Conservation (phyloP, 2,113 vertebrate species). For the Apodemus sylvaticus region DNA sequence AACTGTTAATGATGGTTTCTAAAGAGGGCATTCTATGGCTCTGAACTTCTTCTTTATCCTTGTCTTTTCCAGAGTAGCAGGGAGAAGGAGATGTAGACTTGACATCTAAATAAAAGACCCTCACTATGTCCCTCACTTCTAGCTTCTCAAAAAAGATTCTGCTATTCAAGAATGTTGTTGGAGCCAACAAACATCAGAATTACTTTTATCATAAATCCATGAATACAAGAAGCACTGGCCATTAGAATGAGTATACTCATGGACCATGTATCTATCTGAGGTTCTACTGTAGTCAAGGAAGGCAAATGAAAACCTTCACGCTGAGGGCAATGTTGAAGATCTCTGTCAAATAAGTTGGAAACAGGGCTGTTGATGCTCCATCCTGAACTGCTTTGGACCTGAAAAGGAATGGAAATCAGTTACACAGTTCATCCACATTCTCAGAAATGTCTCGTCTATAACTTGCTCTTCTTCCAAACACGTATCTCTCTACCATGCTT, state of each 20-base stretch:
- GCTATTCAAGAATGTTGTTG: background rate
- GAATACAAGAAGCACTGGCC: background rate
- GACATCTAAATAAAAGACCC: background rate
- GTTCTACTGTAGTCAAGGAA: background rate
- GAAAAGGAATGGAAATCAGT: background rate
- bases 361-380: background rate
- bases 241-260: background rate
- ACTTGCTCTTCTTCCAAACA: background rate
- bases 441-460: background rate
- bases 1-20: background rate
- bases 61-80: background rate
- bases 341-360: background rate
- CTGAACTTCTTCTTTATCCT: background rate
- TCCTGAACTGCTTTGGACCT: background rate
- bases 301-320: background rate
- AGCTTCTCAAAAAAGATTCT: background rate
- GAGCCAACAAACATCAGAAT: background rate
- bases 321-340: background rate
- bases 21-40: background rate
- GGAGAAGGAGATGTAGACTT: background rate
- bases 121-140: background rate
- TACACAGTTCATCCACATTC: too few relatives aligned
- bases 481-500: background rate
- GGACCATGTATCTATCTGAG: background rate
- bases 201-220: background rate